Percentiles rank a stretch among this genome's conserved stretches.
phyloP scores from a whole-genome alignment of 2,888 invertebrate species.

The Pterobdella sp. region DNA sequence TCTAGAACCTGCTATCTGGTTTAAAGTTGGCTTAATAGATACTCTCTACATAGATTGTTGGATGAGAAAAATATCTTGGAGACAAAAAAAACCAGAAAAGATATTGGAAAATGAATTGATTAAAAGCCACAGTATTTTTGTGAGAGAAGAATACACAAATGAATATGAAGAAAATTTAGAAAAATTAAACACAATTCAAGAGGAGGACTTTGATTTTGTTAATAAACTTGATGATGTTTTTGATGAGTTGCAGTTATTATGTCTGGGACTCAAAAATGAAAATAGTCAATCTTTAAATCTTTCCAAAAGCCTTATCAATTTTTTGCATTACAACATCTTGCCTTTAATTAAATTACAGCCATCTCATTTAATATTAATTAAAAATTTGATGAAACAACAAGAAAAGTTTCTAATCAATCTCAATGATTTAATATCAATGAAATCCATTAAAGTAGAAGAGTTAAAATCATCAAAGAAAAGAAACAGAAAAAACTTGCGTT shows the following conservation, averaged over 20 bases:
- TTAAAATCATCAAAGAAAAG: neutral
- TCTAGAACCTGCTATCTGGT: slow-evolving; percentile 27
- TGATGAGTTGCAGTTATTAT: neutral
- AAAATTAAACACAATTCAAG: neutral
- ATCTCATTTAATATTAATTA: neutral
- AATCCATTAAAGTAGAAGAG: slow-evolving; percentile 4
- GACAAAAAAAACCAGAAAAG: neutral
- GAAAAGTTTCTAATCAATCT: neutral
- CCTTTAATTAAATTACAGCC: slow-evolving; percentile 6
- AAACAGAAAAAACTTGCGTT: slow-evolving; percentile 1
- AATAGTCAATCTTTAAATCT: slow-evolving; percentile 4
- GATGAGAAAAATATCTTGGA: slow-evolving; percentile 14
- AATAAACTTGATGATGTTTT: slow-evolving; percentile 24
- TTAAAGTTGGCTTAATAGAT: slow-evolving; percentile 19
- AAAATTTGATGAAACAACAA: neutral
- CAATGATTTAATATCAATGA: slow-evolving; percentile 9
- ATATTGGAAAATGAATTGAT: neutral
- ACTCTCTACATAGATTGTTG: slow-evolving; percentile 13
- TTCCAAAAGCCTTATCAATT: slow-evolving; percentile 17
- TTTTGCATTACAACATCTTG: slow-evolving; percentile 20
- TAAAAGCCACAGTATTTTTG: neutral
- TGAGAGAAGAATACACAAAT: too few relatives aligned
- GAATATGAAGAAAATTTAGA: neutral
- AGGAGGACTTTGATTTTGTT: slow-evolving; percentile 15
- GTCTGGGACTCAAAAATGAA: neutral